These are phyloP conservation scores for Linurgus olivaceus DNA, from an alignment of 2,797 vertebrate species.

Conservation along the genomic window DNA sequence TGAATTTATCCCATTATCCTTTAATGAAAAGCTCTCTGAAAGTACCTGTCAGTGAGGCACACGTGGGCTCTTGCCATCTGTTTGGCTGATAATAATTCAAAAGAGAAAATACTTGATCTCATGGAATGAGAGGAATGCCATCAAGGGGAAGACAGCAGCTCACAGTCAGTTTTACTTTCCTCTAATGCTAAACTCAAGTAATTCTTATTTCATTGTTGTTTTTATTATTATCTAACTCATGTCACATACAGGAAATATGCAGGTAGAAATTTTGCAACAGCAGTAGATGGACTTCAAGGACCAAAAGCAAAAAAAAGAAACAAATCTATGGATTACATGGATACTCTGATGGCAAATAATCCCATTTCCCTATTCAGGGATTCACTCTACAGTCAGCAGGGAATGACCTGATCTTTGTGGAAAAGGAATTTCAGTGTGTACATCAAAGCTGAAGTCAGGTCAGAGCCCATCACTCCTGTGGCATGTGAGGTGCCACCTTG, in stretches of 20 bases:
- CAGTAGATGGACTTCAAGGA: background rate
- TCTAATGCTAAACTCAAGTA: background rate
- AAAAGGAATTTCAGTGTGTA: background rate
- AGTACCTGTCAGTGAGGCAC: background rate
- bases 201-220: background rate
- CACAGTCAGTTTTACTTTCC: background rate
- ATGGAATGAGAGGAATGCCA: background rate
- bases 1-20: background rate
- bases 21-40: conserved; percentile 38
- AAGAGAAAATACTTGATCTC: background rate
- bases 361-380: background rate
- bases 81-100: background rate
- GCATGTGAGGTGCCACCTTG: fast-evolving
- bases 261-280: background rate
- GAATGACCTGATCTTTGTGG: background rate
- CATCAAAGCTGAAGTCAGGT: background rate
- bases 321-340: background rate
- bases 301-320: background rate
- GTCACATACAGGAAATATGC: background rate
- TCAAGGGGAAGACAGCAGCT: background rate
- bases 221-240: background rate
- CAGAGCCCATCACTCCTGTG: background rate
- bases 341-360: background rate
- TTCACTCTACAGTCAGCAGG: background rate
- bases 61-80: background rate